Evolutionary conservation across 2,113 vertebrate genomes (phyloP).

Genomic region (Crypturellus undulatus): DNA sequence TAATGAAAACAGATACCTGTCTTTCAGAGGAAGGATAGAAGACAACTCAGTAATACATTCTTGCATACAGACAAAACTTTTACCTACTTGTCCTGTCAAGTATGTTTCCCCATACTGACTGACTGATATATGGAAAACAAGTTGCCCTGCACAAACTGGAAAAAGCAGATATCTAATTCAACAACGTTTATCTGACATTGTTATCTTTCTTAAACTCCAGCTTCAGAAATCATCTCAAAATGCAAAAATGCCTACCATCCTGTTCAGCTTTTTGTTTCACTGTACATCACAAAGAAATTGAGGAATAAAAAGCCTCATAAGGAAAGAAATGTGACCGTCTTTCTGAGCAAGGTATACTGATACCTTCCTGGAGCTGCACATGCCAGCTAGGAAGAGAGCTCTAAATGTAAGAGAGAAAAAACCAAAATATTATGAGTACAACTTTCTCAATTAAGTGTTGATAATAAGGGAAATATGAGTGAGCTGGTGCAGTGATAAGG

Average conservation of each 20-base stretch:
- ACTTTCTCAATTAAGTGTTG: not conserved
- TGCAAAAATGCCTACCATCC: not conserved
- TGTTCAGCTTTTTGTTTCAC: not conserved
- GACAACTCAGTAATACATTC: not conserved
- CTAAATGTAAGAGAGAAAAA: not conserved
- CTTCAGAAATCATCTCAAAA: not conserved
- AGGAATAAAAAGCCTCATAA: not conserved
- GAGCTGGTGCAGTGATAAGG: slow-evolving; percentile 8
- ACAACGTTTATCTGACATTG: not conserved
- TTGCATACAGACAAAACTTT: not conserved
- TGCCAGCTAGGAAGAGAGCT: slow-evolving; percentile 21
- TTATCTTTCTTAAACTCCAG: not conserved
- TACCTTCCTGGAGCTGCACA: not conserved
- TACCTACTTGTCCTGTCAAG: not conserved
- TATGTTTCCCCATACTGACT: not conserved
- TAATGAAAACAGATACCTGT: not conserved
- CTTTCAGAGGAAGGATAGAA: not conserved
- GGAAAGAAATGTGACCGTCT: not conserved
- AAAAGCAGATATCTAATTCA: not conserved
- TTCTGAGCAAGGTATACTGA: not conserved
- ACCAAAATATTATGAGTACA: not conserved
- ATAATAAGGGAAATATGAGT: not conserved
- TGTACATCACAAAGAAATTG: not conserved
- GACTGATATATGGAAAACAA: not conserved
- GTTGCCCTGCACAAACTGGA: not conserved